Conservation (phyloP, 2,113 vertebrate genomes). For the Forbesichthys papilliferus region DNA sequence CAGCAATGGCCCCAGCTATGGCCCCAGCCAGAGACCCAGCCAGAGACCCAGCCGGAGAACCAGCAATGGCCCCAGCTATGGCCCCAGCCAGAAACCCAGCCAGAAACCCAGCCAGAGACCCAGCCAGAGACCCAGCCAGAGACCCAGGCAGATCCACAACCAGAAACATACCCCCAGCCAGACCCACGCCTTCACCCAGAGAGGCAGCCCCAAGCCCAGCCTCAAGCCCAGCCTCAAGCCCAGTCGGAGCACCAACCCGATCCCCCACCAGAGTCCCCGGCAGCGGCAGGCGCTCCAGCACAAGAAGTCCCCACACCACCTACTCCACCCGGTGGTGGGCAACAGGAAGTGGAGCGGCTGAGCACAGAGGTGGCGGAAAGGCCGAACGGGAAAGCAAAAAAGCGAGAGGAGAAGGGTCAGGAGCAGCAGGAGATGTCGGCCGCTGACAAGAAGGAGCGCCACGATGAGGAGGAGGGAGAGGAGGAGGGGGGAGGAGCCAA, state of each 20-base stretch:
- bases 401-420: conserved; percentile 38
- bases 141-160: background rate
- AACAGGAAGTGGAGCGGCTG: conserved; percentile 22
- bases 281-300: background rate
- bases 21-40: conserved; percentile 23
- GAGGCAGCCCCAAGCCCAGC: background rate
- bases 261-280: background rate
- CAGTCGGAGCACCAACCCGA: background rate
- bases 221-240: conserved; percentile 13
- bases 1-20: conserved; percentile 27
- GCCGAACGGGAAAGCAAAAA: background rate
- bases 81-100: conserved; percentile 10
- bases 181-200: background rate
- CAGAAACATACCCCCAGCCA: conserved; percentile 9
- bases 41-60: background rate
- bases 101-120: conserved; percentile 14
- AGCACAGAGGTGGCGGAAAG: conserved; percentile 32
- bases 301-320: conserved; percentile 63
- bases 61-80: conserved; percentile 32
- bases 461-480: conserved; percentile 31
- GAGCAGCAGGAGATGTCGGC: conserved; percentile 28
- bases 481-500: conserved; percentile 80
- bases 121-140: background rate
- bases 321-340: background rate
- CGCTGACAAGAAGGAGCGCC: conserved; percentile 41